Conservation (phyloP, 2,113 vertebrate genomes). For the Caretta caretta region DNA sequence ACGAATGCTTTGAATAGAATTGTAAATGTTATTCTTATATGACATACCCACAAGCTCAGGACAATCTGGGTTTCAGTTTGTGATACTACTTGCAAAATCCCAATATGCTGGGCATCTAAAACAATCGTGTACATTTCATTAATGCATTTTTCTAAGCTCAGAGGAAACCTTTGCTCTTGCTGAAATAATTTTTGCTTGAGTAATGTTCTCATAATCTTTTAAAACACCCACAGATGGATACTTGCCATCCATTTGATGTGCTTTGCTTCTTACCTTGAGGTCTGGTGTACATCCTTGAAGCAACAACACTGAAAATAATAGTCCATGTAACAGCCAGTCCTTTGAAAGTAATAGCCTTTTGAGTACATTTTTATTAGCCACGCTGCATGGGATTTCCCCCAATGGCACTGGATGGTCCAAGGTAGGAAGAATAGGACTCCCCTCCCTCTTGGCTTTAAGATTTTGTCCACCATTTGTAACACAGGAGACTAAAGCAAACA, state of each 20-base stretch:
- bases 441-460: not conserved
- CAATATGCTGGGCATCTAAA: not conserved
- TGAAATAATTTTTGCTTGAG: constrained; percentile 17
- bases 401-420: not conserved
- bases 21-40: not conserved
- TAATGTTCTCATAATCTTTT: constrained; percentile 23
- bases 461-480: not conserved
- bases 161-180: not conserved
- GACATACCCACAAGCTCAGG: not conserved
- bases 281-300: not conserved
- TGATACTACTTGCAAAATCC: not conserved
- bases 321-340: not conserved
- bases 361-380: not conserved
- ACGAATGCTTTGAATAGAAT: not conserved
- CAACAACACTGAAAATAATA: constrained; percentile 10
- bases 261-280: not conserved
- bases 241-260: not conserved
- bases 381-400: not conserved
- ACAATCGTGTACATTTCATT: not conserved
- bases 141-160: not conserved
- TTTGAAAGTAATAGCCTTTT: not conserved
- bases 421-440: not conserved
- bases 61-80: not conserved
- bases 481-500: not conserved
- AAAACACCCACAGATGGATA: not conserved